phyloP scores from a whole-genome alignment of 1,140 invertebrate genomes.

The Hyphantria cunea region DNA sequence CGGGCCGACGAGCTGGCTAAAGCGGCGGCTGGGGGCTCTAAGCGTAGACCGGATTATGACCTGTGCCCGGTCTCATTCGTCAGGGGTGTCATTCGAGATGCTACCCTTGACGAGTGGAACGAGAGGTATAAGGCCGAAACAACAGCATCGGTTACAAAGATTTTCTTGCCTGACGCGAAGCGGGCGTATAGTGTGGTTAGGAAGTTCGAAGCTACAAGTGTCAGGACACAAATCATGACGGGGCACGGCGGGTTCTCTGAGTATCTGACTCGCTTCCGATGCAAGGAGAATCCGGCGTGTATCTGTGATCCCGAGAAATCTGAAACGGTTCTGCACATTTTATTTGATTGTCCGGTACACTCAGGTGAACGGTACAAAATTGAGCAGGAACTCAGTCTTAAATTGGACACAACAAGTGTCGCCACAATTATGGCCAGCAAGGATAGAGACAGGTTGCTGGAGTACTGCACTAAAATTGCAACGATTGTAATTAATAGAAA shows the following conservation, averaged over 20 bases:
- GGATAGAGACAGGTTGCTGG: no score
- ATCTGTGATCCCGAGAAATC: no score
- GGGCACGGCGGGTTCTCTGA: constrained; percentile 1
- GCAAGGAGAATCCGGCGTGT: no score
- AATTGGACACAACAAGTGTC: no score
- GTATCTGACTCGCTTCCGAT: neutral
- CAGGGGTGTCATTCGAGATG: neutral
- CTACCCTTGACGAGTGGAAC: neutral
- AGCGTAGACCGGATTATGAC: neutral
- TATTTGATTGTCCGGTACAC: no score
- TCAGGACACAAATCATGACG: neutral
- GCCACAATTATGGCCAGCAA: no score
- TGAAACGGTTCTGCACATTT: no score
- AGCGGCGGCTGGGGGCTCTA: constrained; percentile 21
- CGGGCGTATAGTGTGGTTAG: neutral
- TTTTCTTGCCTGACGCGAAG: neutral
- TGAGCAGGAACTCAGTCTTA: no score
- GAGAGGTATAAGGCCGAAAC: neutral
- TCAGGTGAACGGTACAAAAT: no score
- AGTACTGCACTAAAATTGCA: no score
- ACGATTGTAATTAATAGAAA: no score
- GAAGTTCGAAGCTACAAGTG: neutral
- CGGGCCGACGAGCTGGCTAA: constrained; percentile 31
- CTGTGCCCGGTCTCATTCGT: neutral
- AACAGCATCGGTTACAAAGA: neutral